Conservation (phyloP, 2,888 invertebrate genomes). For the Cataglyphis rosenhaueri region DNA sequence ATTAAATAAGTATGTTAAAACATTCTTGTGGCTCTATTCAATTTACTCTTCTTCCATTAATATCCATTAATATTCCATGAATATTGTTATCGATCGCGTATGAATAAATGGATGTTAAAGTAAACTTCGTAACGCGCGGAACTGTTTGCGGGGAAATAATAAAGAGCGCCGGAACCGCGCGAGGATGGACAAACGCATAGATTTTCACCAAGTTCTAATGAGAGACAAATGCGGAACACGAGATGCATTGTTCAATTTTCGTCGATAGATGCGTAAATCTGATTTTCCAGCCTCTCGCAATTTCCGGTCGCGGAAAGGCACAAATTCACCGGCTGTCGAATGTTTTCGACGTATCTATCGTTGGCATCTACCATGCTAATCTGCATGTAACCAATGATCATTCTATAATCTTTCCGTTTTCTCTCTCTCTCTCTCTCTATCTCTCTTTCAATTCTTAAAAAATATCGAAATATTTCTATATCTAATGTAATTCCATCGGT, state of each 20-base stretch:
- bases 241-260: slow-evolving; percentile 25
- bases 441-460: not conserved
- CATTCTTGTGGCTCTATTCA: not conserved
- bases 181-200: slow-evolving; percentile 6
- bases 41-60: slow-evolving; percentile 8
- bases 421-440: too few species aligned
- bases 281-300: slow-evolving; percentile 43
- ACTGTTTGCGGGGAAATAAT: slow-evolving; percentile 30
- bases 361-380: slow-evolving; percentile 2
- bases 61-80: not conserved
- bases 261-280: not conserved
- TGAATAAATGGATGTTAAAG: slow-evolving; percentile 8
- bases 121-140: slow-evolving; percentile 1
- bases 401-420: not conserved
- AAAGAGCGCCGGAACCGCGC: not conserved
- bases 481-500: not conserved
- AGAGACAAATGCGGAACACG: slow-evolving; percentile 28
- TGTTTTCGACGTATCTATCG: slow-evolving; percentile 14
- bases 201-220: slow-evolving; percentile 45
- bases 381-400: not conserved
- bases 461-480: not conserved
- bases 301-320: slow-evolving; percentile 28
- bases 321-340: slow-evolving; percentile 28
- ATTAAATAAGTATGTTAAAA: too few species aligned
- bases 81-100: slow-evolving; percentile 7